phyloP scores from a whole-genome alignment of 2,113 vertebrate species.

The Tetraodon nigroviridis region DNA sequence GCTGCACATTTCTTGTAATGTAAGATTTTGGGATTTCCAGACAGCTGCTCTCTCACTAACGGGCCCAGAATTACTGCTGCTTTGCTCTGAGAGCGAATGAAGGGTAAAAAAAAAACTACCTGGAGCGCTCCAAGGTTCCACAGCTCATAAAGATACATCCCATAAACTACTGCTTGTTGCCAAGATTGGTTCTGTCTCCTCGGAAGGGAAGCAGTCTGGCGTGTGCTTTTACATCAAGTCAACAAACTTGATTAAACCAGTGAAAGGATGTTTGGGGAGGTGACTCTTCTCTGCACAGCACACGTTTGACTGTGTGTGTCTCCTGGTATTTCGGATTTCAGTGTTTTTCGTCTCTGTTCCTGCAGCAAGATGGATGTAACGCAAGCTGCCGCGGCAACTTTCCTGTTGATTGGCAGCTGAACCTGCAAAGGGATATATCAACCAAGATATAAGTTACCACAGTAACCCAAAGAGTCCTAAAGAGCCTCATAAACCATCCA shows the following conservation, averaged over 20 bases:
- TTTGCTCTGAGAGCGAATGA: slow-evolving; percentile 13
- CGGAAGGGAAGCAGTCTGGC: slow-evolving; percentile 28
- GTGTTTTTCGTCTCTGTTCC: too few species aligned
- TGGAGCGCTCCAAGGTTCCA: slow-evolving; percentile 45
- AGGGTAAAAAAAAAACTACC: slow-evolving; percentile 37
- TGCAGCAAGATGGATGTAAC: too few species aligned
- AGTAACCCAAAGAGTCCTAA: too few species aligned
- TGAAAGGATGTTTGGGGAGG: background rate
- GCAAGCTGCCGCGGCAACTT: too few species aligned
- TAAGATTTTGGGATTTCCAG: slow-evolving; percentile 13
- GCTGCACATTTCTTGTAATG: slow-evolving; percentile 7
- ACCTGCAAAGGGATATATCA: too few species aligned
- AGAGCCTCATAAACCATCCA: too few species aligned
- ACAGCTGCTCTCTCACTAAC: slow-evolving; percentile 40
- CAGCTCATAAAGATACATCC: slow-evolving; percentile 60
- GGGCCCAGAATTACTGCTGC: slow-evolving; percentile 51
- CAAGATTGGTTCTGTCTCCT: slow-evolving; percentile 32
- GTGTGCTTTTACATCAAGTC: slow-evolving; percentile 21
- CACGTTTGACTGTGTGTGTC: too few species aligned
- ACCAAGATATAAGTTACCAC: too few species aligned
- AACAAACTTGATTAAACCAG: slow-evolving; percentile 49
- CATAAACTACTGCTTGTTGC: slow-evolving; percentile 58
- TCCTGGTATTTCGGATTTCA: too few species aligned
- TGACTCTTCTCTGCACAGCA: too few species aligned
- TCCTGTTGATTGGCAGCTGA: too few species aligned